These are phyloP conservation scores for Kudoa iwatai DNA, from an alignment of 30 jellyfish, hydroid and myxozoan species.

Conservation along the genomic window DNA sequence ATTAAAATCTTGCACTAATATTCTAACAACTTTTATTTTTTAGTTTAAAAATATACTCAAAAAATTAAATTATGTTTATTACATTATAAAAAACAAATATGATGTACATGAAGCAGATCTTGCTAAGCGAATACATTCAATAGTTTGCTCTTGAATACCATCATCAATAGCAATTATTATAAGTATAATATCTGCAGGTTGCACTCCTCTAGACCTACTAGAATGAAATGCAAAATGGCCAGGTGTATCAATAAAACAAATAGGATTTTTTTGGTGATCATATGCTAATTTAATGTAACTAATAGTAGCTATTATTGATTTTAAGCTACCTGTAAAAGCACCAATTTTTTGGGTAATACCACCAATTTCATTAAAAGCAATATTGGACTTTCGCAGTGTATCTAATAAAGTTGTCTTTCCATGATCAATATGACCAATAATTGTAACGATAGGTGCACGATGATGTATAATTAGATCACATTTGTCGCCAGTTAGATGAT, in stretches of 20 bases:
- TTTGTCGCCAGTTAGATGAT: too few species aligned
- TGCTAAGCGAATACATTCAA: constrained; percentile 44
- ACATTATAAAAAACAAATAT: too few species aligned
- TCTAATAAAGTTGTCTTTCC: constrained; percentile 82
- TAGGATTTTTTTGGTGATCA: constrained; percentile 3
- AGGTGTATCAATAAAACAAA: constrained; percentile 75
- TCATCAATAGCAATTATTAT: constrained; percentile 79
- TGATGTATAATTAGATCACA: too few species aligned
- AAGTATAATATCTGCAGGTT: constrained; percentile 30
- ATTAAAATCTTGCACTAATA: too few species aligned
- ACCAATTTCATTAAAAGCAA: constrained; percentile 68
- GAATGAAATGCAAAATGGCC: constrained; percentile 85
- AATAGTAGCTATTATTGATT: not conserved
- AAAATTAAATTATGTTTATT: too few species aligned
- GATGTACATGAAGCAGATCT: constrained; percentile 8
- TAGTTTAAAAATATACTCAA: too few species aligned
- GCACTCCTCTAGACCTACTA: constrained; percentile 73
- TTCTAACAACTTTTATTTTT: too few species aligned
- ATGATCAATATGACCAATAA: constrained; percentile 96
- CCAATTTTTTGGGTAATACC: constrained; percentile 83
- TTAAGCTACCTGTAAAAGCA: constrained; percentile 55
- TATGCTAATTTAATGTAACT: not conserved
- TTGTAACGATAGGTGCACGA: constrained; percentile 91
- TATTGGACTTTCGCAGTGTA: constrained; percentile 28
- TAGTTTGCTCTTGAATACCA: constrained; percentile 63